A percentile compares a stretch with the other conserved stretches of the same genome.
phyloP scores from a whole-genome alignment of 2,113 vertebrate species.

The Rhinolophus ferrumequinum region DNA sequence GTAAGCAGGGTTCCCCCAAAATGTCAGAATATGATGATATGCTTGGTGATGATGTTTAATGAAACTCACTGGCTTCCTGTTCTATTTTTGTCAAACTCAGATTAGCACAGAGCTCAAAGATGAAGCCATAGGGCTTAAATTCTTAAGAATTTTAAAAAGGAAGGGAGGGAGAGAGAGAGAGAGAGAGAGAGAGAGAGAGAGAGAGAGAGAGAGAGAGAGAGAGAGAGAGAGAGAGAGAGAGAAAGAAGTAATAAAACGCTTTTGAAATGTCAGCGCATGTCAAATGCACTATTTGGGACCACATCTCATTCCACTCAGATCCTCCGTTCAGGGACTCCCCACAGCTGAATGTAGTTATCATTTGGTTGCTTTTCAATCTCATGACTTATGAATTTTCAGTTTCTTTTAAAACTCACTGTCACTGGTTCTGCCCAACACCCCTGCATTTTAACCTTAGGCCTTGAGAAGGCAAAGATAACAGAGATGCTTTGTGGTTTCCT shows the following conservation, averaged over 20 bases:
- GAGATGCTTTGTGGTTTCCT: neutral
- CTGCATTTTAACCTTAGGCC: neutral
- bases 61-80: slow-evolving; percentile 75
- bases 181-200: too few relatives aligned
- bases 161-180: neutral
- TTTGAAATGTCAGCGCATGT: neutral
- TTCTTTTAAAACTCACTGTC: neutral
- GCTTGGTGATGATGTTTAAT: slow-evolving; percentile 31
- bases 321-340: neutral
- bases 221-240: too few relatives aligned
- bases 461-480: neutral
- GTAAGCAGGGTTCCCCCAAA: slow-evolving; percentile 28
- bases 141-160: slow-evolving; percentile 42
- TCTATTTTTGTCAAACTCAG: slow-evolving; percentile 71
- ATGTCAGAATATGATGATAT: neutral
- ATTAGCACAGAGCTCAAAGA: slow-evolving; percentile 63
- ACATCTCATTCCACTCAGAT: neutral
- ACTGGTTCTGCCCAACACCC: neutral
- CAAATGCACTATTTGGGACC: neutral
- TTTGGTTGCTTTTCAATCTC: neutral
- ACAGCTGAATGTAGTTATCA: neutral
- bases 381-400: slow-evolving; percentile 39
- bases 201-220: too few relatives aligned
- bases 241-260: slow-evolving; percentile 11
- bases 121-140: neutral